Evolutionary conservation across 1,140 invertebrate genomes (phyloP).

Genomic region (Zaprionus davidi): DNA sequence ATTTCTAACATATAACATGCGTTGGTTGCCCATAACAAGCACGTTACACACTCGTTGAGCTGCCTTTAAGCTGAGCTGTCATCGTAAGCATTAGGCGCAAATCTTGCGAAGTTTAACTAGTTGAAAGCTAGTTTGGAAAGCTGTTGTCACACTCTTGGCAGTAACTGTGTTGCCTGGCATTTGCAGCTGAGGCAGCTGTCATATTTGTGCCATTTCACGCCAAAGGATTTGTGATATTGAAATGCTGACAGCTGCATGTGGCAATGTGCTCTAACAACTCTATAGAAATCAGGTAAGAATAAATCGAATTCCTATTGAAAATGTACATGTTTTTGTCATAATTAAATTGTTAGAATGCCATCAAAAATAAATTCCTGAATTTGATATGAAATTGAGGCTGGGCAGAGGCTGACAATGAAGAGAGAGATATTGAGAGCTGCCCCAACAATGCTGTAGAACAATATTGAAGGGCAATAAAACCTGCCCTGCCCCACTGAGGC

Average conservation of each 20-base stretch:
- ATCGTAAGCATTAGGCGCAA: conserved; percentile 23
- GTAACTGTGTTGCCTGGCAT: conserved; percentile 53
- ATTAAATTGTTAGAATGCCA: conserved; percentile 22
- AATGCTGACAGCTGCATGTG: conserved; percentile 27
- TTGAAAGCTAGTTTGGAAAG: conserved; percentile 20
- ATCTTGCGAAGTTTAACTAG: conserved; percentile 31
- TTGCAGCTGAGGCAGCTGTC: conserved; percentile 64
- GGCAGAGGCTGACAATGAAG: not conserved
- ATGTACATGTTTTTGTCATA: conserved; percentile 18
- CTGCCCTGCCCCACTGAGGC: conserved; percentile 60
- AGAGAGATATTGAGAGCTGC: not conserved
- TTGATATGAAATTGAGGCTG: conserved; percentile 40
- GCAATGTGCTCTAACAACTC: not conserved
- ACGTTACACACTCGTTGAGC: not conserved
- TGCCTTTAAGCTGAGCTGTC: conserved; percentile 34
- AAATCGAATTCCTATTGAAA: conserved; percentile 13
- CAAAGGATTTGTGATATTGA: conserved; percentile 56
- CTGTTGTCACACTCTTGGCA: conserved; percentile 11
- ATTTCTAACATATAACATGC: not conserved
- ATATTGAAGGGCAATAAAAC: conserved; percentile 59
- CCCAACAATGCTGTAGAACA: conserved; percentile 25
- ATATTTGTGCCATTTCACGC: conserved; percentile 57
- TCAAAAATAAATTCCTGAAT: conserved; percentile 52
- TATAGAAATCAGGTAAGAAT: not conserved
- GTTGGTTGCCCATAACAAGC: no score